Evolutionary conservation across 2,888 invertebrate species (phyloP).

Genomic region (Chymomyza caudatula): DNA sequence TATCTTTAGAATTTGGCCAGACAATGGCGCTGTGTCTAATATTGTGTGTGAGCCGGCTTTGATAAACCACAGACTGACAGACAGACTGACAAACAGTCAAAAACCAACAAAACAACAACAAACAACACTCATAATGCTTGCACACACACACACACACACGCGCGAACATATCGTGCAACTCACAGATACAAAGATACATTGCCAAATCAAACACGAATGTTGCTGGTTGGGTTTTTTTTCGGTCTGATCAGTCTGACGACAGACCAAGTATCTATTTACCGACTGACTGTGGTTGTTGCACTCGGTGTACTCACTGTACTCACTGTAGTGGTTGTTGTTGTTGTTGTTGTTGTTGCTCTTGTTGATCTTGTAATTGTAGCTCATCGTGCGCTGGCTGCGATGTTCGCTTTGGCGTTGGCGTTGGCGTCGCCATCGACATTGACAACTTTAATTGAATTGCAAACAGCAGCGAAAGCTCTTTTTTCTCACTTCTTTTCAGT

Average conservation of each 20-base stretch:
- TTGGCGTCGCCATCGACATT: slow-evolving; percentile 45
- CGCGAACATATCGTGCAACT: background rate
- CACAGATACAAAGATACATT: slow-evolving; percentile 11
- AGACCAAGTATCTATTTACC: slow-evolving; percentile 5
- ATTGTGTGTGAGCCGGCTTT: slow-evolving; percentile 28
- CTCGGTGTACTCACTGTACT: too few relatives aligned
- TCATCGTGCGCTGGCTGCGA: slow-evolving; percentile 12
- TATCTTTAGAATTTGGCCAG: slow-evolving; percentile 56
- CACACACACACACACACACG: background rate
- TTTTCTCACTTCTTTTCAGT: background rate
- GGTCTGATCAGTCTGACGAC: background rate
- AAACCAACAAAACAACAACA: background rate
- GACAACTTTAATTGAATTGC: slow-evolving; percentile 70
- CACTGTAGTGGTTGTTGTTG: slow-evolving; percentile 4
- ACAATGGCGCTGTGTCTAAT: slow-evolving; percentile 52
- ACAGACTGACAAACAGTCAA: slow-evolving; percentile 25
- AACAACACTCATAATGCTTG: background rate
- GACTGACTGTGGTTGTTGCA: slow-evolving; percentile 15
- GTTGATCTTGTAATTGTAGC: slow-evolving; percentile 64
- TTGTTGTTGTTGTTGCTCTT: background rate
- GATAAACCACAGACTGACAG: slow-evolving; percentile 54
- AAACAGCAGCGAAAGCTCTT: slow-evolving; percentile 51
- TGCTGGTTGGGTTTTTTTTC: slow-evolving; percentile 15
- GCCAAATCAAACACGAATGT: slow-evolving; percentile 34
- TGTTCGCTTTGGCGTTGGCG: background rate